phyloP scores from a whole-genome alignment of 2,113 vertebrate species.

The Naja naja region DNA sequence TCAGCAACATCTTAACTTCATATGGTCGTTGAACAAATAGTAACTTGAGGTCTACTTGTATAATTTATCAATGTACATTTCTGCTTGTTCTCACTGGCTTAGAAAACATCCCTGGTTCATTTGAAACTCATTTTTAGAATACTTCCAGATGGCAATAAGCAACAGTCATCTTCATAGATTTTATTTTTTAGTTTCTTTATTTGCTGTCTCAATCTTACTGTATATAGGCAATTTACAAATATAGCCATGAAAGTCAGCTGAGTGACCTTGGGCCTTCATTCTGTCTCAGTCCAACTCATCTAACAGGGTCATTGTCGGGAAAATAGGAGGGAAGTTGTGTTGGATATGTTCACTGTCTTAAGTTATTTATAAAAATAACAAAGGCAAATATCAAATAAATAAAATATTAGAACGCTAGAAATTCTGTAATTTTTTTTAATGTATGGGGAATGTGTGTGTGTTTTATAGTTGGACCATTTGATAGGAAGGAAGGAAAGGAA shows the following conservation, averaged over 20 bases:
- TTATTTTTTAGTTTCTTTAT: neutral
- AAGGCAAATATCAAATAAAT: neutral
- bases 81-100: neutral
- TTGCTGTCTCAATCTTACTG: neutral
- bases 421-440: neutral
- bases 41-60: neutral
- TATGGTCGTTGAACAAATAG: neutral
- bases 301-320: neutral
- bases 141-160: neutral
- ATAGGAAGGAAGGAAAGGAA: neutral
- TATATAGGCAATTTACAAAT: neutral
- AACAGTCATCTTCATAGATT: neutral
- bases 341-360: neutral
- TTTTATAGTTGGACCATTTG: neutral
- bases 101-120: neutral
- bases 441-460: neutral
- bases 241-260: neutral
- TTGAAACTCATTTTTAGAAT: neutral
- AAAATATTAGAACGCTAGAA: neutral
- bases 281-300: neutral
- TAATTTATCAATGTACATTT: neutral
- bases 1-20: neutral
- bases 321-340: neutral
- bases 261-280: neutral
- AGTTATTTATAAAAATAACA: neutral